phyloP scores from a whole-genome alignment of 1,140 invertebrate genomes.

The Stegodyphus dumicola region DNA sequence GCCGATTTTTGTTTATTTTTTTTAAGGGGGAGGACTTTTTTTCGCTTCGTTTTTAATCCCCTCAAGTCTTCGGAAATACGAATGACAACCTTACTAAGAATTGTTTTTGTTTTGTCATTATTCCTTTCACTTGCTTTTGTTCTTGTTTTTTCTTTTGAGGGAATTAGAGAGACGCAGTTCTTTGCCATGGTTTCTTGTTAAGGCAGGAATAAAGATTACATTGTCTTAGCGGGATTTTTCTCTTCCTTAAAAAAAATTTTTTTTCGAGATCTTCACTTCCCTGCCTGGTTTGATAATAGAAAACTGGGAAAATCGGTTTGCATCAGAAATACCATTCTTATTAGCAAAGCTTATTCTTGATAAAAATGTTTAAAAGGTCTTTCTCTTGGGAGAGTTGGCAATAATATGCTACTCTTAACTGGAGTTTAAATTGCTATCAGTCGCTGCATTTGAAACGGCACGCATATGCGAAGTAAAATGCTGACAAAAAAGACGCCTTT shows the following conservation, averaged over 20 bases:
- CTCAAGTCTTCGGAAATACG: conserved; percentile 10
- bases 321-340: neutral
- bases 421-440: too few species aligned
- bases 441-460: too few species aligned
- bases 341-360: conserved; percentile 8
- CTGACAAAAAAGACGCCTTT: too few species aligned
- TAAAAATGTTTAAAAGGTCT: neutral
- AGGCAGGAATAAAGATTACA: conserved; percentile 17
- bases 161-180: neutral
- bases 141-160: neutral
- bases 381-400: neutral
- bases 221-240: conserved; percentile 8
- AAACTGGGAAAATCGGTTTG: neutral
- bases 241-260: neutral
- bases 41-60: conserved; percentile 1
- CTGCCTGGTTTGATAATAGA: neutral
- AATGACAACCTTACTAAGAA: conserved; percentile 9
- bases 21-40: neutral
- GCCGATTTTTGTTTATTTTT: conserved; percentile 4
- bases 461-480: too few species aligned
- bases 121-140: neutral
- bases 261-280: neutral
- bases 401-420: too few species aligned
- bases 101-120: conserved; percentile 17
- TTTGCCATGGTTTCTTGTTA: conserved; percentile 6